Base-by-base conservation (phyloP, 2,797 vertebrate genomes). In the Acomys russatus region DNA sequence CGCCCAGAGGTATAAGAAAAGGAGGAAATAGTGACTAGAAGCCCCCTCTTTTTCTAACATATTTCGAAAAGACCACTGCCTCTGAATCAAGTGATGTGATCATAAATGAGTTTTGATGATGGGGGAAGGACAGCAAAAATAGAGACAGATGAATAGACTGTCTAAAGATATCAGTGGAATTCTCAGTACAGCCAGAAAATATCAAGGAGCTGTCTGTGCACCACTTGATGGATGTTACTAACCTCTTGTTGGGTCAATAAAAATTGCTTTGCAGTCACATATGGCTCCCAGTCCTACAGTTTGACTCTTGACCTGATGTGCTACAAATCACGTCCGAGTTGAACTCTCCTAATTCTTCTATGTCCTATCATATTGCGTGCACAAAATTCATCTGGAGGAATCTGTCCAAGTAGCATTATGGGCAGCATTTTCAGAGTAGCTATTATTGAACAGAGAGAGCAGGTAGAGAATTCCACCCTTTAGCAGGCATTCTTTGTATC, bases 201-300 rank as follows among this genome's bases (percentile, higher is more conserved):
- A 79, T 77, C 85, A 97, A 91, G 82, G 11, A 90, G 15, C 38
- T 94, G 82, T 96, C 85, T 73, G 68, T 78, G 22, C 20, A 35
- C 85, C 51, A 80, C 17, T n/a, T 96, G 96, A 97, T 76, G 88
- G 89, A 97, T 96, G 78, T 78, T 84, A 92, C 83, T 93, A 97
- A 96, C 93, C 73, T 68, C 63, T 86, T 84, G 56, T 59, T 92
- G 85, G 92, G 95, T 92, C 96, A 95, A 96, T 98, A 94, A 95
- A 94, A 82, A 91, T 95, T 88, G 88, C 79, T 96, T 86, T 17
- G 15, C 88, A 85, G 88, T 88, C 77, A 94, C 68, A 79, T 88
- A 51, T 95, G 64, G 64, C 88, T 97, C 90, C 91, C 88, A 92
- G 0, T 93, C 91, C 91, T 96, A 63, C 82, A 92, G 4, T 93